Conservation (phyloP, 2,113 vertebrate genomes). For the Xiphophorus hellerii region DNA sequence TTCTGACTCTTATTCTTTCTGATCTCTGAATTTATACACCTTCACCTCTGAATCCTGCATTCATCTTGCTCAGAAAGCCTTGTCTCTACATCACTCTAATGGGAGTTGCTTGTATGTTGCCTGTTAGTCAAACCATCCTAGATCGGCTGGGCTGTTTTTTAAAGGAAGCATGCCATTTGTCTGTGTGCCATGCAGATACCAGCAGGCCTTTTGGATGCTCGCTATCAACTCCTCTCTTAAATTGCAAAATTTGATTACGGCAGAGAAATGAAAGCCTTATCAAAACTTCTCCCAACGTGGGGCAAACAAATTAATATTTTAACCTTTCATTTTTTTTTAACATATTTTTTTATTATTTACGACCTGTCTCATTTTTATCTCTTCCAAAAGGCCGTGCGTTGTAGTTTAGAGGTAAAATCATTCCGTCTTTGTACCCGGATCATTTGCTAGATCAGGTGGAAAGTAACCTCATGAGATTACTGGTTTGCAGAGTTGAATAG, state of each 20-base stretch:
- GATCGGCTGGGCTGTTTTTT: slow-evolving; percentile 11
- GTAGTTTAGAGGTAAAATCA: slow-evolving; percentile 16
- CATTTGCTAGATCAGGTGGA: not conserved
- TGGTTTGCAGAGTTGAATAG: slow-evolving; percentile 4
- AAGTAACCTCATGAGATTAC: slow-evolving; percentile 26
- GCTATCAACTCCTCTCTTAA: slow-evolving; percentile 55
- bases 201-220: slow-evolving; percentile 67
- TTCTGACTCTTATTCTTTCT: not conserved
- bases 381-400: slow-evolving; percentile 22
- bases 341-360: slow-evolving; percentile 26
- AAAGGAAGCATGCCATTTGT: slow-evolving; percentile 54
- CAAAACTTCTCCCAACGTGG: slow-evolving; percentile 56
- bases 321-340: not conserved
- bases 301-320: slow-evolving; percentile 38
- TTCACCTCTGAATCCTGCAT: slow-evolving; percentile 12
- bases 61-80: slow-evolving; percentile 24
- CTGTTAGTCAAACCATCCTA: slow-evolving; percentile 57
- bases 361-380: slow-evolving; percentile 25
- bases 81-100: slow-evolving; percentile 15
- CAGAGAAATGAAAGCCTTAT: slow-evolving; percentile 63
- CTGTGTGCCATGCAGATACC: slow-evolving; percentile 63
- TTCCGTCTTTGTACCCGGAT: slow-evolving; percentile 34
- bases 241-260: slow-evolving; percentile 65
- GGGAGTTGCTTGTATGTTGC: slow-evolving; percentile 51
- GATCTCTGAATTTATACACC: slow-evolving; percentile 10